Percentiles rank a stretch among this genome's conserved stretches.
phyloP scores from a whole-genome alignment of 1,140 invertebrate genomes.

The Dendrolimus kikuchii region DNA sequence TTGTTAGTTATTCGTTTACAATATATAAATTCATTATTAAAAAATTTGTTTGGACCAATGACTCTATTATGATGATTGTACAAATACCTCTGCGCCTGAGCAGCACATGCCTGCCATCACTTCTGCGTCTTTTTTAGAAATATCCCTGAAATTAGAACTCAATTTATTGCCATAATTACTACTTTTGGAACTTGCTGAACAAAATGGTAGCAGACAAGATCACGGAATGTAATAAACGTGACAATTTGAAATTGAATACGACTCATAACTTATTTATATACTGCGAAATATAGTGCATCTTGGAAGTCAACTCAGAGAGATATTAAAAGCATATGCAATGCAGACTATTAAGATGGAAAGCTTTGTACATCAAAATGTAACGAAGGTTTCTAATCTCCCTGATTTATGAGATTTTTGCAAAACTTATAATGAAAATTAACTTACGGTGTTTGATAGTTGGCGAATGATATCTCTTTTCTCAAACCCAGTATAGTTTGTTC shows the following conservation, averaged over 20 bases:
- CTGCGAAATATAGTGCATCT: too few relatives aligned
- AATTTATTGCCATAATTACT: too few relatives aligned
- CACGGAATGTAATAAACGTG: too few relatives aligned
- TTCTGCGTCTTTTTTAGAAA: constrained; percentile 37
- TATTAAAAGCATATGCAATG: too few relatives aligned
- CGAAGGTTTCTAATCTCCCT: too few relatives aligned
- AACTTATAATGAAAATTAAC: constrained; percentile 9
- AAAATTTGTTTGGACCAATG: constrained; percentile 38
- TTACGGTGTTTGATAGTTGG: constrained; percentile 26
- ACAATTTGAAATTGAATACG: too few relatives aligned
- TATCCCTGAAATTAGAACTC: constrained; percentile 25
- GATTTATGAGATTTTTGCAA: background rate
- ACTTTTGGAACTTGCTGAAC: too few relatives aligned
- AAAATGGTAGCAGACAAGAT: too few relatives aligned
- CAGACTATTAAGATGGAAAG: too few relatives aligned
- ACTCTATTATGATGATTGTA: background rate
- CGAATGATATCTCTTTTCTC: constrained; percentile 28
- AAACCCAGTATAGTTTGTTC: constrained; percentile 35
- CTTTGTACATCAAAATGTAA: too few relatives aligned
- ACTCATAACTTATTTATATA: too few relatives aligned
- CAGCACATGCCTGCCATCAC: constrained; percentile 40
- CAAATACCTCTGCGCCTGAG: constrained; percentile 25
- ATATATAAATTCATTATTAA: constrained; percentile 1
- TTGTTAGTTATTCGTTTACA: background rate
- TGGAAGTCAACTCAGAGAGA: too few relatives aligned